Conservation (phyloP, 2,888 invertebrate species). For the Ornithoptera priamus region DNA sequence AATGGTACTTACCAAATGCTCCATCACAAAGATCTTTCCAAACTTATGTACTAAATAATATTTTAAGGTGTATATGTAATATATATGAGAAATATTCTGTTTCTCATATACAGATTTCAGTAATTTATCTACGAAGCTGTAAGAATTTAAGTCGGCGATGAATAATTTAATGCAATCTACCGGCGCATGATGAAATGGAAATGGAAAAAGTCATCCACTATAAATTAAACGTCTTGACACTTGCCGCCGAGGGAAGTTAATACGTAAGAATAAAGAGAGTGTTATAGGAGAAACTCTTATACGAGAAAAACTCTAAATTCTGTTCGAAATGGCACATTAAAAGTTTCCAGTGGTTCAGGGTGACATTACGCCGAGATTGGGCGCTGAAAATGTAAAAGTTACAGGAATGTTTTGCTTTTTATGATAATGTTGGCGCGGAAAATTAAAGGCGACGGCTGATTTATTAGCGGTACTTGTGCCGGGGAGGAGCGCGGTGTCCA, state of each 20-base stretch:
- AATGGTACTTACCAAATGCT: too few relatives aligned
- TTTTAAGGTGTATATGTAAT: too few relatives aligned
- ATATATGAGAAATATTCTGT: too few relatives aligned
- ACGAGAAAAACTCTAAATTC: constrained; percentile 42
- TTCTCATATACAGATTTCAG: too few relatives aligned
- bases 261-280: constrained; percentile 8
- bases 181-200: background rate
- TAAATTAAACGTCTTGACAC: constrained; percentile 12
- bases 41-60: too few relatives aligned
- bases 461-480: too few relatives aligned
- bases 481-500: too few relatives aligned
- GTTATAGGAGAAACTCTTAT: constrained; percentile 7
- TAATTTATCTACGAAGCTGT: too few relatives aligned
- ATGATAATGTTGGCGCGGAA: constrained; percentile 38
- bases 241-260: background rate
- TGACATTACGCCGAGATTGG: constrained; percentile 59
- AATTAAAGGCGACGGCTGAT: constrained; percentile 4
- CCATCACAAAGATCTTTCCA: too few relatives aligned
- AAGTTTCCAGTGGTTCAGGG: constrained; percentile 54
- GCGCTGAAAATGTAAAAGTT: constrained; percentile 43
- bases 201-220: background rate
- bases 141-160: too few relatives aligned
- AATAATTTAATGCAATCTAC: background rate
- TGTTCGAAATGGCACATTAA: constrained; percentile 52
- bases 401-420: constrained; percentile 32